phyloP scores from a whole-genome alignment of 1,140 invertebrate genomes.

The Drepana arcuata region DNA sequence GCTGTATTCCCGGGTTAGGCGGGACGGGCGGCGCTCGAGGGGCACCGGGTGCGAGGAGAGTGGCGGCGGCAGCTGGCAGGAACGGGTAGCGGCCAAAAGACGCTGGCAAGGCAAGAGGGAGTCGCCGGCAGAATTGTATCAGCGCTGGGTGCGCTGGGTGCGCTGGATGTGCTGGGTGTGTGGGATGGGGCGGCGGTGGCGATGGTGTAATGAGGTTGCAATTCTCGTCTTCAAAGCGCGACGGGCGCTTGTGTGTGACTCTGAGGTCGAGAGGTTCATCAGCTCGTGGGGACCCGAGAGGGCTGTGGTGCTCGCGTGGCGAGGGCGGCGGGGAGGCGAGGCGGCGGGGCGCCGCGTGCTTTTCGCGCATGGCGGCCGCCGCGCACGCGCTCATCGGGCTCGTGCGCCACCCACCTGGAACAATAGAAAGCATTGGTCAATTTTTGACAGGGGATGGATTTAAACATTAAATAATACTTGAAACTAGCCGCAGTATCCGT shows the following conservation, averaged over 20 bases:
- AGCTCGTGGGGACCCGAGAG: conserved; percentile 58
- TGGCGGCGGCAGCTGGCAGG: conserved; percentile 59
- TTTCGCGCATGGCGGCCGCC: conserved; percentile 68
- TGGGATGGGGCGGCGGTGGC: conserved; percentile 70
- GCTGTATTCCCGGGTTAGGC: conserved; percentile 70
- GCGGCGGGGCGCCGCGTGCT: conserved; percentile 70
- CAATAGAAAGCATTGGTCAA: conserved; percentile 15
- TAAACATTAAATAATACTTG: no score
- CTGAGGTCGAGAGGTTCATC: conserved; percentile 88
- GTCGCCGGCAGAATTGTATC: conserved; percentile 51
- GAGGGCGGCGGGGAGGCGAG: conserved; percentile 59
- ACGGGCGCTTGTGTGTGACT: conserved; percentile 83
- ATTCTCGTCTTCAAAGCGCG: conserved; percentile 82
- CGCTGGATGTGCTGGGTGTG: conserved; percentile 61
- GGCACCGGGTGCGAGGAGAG: conserved; percentile 50
- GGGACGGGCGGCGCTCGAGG: conserved; percentile 61
- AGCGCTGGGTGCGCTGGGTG: conserved; percentile 61
- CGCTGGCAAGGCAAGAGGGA: conserved; percentile 61
- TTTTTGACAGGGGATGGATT: no score
- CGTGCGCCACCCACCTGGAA: conserved; percentile 67
- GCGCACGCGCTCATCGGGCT: conserved; percentile 70
- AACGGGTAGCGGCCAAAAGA: conserved; percentile 66
- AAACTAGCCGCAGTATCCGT: no score
- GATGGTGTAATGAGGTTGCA: conserved; percentile 76
- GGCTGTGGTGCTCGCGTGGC: conserved; percentile 43